Percentiles rank a stretch among this genome's conserved stretches.
phyloP scores from a whole-genome alignment of 2,797 vertebrate genomes.

The Capromys pilorides region DNA sequence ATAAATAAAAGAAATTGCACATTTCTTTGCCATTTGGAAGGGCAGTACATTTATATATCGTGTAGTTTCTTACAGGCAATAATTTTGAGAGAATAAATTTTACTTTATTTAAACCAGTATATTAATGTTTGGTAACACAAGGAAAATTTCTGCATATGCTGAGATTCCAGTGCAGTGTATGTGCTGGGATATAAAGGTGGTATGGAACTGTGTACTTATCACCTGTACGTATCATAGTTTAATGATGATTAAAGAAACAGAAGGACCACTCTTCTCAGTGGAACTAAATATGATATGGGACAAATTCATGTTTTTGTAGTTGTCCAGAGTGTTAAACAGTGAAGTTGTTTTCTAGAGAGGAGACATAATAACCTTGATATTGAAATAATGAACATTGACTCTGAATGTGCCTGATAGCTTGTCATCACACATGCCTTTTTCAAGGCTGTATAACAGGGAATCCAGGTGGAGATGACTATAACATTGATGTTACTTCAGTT shows the following conservation, averaged over 20 bases:
- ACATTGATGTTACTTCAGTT: conserved; percentile 44
- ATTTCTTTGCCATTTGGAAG: conserved; percentile 48
- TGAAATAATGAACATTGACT: not conserved
- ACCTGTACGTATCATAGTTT: not conserved
- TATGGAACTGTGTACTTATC: not conserved
- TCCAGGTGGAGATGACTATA: not conserved
- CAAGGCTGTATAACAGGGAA: not conserved
- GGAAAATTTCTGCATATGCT: not conserved
- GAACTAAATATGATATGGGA: not conserved
- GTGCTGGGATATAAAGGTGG: not conserved
- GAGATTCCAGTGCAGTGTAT: not conserved
- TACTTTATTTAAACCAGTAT: not conserved
- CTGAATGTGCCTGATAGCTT: not conserved
- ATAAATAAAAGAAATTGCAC: not conserved
- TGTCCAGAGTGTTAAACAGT: not conserved
- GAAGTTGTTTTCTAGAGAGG: conserved; percentile 26
- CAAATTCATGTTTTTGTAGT: not conserved
- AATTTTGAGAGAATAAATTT: conserved; percentile 46
- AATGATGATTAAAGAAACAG: not conserved
- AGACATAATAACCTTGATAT: not conserved
- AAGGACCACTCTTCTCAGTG: not conserved
- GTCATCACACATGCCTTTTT: not conserved
- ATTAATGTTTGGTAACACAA: not conserved
- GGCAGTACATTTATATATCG: conserved; percentile 3
- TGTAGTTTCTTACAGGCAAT: conserved; percentile 2